These are phyloP conservation scores for Thyatira batis DNA, from an alignment of 2,888 invertebrate species.

Conservation along the genomic window DNA sequence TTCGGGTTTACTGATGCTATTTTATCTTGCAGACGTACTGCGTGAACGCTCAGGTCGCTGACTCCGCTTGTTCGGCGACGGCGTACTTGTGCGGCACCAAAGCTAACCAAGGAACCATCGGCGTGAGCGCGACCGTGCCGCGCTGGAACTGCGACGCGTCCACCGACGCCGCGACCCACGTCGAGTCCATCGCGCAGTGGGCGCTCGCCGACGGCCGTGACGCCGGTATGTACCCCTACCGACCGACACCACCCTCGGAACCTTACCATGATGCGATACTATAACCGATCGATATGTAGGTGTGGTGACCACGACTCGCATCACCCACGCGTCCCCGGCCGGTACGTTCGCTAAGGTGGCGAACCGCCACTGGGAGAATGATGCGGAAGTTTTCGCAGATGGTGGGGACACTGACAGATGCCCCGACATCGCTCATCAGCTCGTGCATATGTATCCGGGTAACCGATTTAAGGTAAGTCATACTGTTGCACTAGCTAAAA, in stretches of 20 bases:
- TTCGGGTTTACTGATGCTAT: no score
- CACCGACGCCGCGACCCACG: conserved; percentile 73
- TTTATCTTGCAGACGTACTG: conserved; percentile 72
- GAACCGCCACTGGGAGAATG: conserved; percentile 85
- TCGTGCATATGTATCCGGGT: conserved; percentile 84
- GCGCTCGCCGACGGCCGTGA: conserved; percentile 75
- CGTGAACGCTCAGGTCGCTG: conserved; percentile 84
- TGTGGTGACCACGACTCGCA: conserved; percentile 87
- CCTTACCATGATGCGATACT: no score
- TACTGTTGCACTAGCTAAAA: not conserved
- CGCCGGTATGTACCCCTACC: conserved; percentile 37
- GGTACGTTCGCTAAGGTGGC: conserved; percentile 84
- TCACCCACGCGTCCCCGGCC: conserved; percentile 89
- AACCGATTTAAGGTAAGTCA: conserved; percentile 83
- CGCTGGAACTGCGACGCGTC: conserved; percentile 83
- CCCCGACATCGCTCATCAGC: conserved; percentile 86
- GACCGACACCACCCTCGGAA: no score
- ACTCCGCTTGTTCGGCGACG: conserved; percentile 87
- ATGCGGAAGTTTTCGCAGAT: conserved; percentile 67
- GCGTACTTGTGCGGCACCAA: conserved; percentile 86
- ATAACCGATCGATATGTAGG: conserved; percentile 62
- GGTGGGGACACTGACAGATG: conserved; percentile 75
- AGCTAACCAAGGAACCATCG: conserved; percentile 83
- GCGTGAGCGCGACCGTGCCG: conserved; percentile 84
- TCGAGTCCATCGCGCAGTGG: conserved; percentile 84